Evolutionary conservation across 2,888 invertebrate species (phyloP).

Genomic region (Chrysina gloriosa): DNA sequence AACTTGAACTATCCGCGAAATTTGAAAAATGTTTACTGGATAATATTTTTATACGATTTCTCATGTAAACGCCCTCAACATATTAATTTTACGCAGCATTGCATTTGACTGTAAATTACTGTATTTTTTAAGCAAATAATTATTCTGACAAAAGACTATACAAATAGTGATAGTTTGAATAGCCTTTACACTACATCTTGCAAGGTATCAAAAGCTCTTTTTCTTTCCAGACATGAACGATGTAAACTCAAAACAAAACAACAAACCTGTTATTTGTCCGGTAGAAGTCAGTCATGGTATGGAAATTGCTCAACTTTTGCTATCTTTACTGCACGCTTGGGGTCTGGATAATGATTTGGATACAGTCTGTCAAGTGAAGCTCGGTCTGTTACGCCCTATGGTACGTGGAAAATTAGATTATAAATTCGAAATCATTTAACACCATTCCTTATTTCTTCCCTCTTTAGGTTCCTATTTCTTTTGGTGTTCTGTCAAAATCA

Average conservation of each 20-base stretch:
- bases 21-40: too few species aligned
- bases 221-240: constrained; percentile 61
- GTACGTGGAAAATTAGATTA: too few species aligned
- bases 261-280: constrained; percentile 62
- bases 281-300: constrained; percentile 84
- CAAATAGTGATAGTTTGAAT: too few species aligned
- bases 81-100: too few species aligned
- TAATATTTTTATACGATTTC: too few species aligned
- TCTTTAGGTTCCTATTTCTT: constrained; percentile 83
- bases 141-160: too few species aligned
- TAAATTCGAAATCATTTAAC: not conserved
- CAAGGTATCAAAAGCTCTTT: too few species aligned
- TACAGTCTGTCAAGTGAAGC: constrained; percentile 90
- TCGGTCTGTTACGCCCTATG: constrained; percentile 91
- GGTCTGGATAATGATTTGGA: constrained; percentile 95
- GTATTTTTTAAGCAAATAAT: too few species aligned
- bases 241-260: constrained; percentile 50
- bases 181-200: too few species aligned
- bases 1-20: too few species aligned
- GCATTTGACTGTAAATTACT: too few species aligned
- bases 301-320: constrained; percentile 94
- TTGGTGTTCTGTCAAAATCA: constrained; percentile 95
- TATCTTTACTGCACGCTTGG: constrained; percentile 97
- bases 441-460: not conserved
- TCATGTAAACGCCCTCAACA: too few species aligned